These are phyloP conservation scores for Pherbina coryleti DNA, from an alignment of 2,888 invertebrate genomes.

Conservation along the genomic window DNA sequence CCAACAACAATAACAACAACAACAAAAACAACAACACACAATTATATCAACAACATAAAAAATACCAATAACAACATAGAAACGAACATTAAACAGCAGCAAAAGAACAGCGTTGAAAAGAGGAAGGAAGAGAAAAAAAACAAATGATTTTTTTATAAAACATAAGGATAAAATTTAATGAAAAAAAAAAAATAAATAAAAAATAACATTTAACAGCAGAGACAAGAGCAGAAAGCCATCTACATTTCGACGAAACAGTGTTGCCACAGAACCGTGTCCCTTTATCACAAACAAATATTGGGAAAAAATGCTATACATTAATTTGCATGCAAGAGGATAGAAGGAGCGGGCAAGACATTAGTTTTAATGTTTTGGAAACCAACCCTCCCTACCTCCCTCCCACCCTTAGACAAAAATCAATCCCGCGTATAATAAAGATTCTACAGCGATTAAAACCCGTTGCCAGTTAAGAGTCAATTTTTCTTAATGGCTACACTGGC, in stretches of 20 bases:
- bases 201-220: conserved; percentile 4
- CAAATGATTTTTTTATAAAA: conserved; percentile 4
- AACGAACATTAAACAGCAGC: background rate
- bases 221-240: background rate
- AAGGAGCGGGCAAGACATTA: too few relatives aligned
- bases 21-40: background rate
- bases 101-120: background rate
- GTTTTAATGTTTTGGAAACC: too few relatives aligned
- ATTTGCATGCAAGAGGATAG: background rate
- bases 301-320: background rate
- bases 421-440: too few relatives aligned
- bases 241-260: background rate
- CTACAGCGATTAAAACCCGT: too few relatives aligned
- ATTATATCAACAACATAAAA: background rate
- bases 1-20: background rate
- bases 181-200: background rate
- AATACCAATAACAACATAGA: background rate
- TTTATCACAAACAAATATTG: background rate
- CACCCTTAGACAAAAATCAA: too few relatives aligned
- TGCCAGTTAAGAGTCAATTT: too few relatives aligned
- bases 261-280: background rate
- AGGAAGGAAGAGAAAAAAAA: background rate
- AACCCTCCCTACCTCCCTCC: too few relatives aligned
- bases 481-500: too few relatives aligned
- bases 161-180: background rate